Conservation (phyloP, 2,888 invertebrate species). For the Eupithecia subfuscata region DNA sequence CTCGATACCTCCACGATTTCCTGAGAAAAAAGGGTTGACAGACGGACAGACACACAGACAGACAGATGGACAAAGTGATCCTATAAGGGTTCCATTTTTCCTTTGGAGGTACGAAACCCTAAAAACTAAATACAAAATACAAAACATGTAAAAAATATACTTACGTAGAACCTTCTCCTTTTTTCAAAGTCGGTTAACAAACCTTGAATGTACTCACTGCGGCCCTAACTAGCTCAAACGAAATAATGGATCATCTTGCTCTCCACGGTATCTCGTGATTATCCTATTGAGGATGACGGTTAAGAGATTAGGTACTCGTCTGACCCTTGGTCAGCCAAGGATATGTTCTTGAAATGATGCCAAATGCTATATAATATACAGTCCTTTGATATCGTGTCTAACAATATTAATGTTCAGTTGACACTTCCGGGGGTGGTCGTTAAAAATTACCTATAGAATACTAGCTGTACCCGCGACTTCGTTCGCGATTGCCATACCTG, state of each 20-base stretch:
- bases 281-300: constrained; percentile 68
- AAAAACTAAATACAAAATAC: no score
- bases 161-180: no score
- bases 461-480: no score
- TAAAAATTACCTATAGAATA: background rate
- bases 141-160: no score
- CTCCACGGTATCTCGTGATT: constrained; percentile 54
- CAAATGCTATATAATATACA: constrained; percentile 23
- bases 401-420: background rate
- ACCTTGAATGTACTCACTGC: background rate
- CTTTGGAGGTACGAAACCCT: no score
- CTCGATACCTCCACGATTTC: no score
- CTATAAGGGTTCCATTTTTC: no score
- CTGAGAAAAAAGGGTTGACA: no score
- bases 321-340: constrained; percentile 33
- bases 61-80: no score
- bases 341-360: constrained; percentile 35
- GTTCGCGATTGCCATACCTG: no score
- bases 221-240: background rate
- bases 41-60: no score
- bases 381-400: background rate
- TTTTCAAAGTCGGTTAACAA: background rate
- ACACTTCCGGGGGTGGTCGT: background rate
- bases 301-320: constrained; percentile 26
- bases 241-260: constrained; percentile 17